Conservation (phyloP, 2,888 invertebrate genomes). For the Amiota minor region DNA sequence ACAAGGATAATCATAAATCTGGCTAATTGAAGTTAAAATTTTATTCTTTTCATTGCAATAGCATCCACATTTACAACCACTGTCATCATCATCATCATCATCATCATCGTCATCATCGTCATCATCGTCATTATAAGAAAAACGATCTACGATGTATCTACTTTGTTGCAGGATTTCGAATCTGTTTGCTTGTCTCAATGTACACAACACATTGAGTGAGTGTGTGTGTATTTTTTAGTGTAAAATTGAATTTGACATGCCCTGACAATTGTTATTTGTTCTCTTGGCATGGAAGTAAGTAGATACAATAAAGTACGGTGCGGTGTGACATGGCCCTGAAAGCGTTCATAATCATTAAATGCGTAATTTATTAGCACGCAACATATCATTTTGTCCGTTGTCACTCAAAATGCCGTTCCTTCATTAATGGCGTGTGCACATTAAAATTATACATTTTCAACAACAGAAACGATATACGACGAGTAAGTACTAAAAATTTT, state of each 20-base stretch:
- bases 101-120: conserved; percentile 29
- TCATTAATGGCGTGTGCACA: not conserved
- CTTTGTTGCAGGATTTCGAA: conserved; percentile 2
- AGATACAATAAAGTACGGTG: not conserved
- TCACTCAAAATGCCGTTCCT: not conserved
- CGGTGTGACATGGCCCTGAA: not conserved
- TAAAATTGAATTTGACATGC: conserved; percentile 67
- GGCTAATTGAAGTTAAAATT: conserved; percentile 68
- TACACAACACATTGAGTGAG: conserved; percentile 34
- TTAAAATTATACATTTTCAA: conserved; percentile 30
- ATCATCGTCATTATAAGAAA: conserved; percentile 20
- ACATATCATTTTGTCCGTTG: conserved; percentile 29
- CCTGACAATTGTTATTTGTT: conserved; percentile 20
- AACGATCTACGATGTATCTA: too few species aligned
- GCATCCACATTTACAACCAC: conserved; percentile 4
- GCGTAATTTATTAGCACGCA: conserved; percentile 43
- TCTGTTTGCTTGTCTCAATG: conserved; percentile 46
- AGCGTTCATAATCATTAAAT: conserved; percentile 60
- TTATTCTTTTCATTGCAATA: not conserved
- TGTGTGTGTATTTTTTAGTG: conserved; percentile 41
- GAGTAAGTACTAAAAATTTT: not conserved
- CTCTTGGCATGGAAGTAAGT: not conserved
- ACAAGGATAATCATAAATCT: conserved; percentile 72
- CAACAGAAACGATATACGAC: not conserved
- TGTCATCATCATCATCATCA: conserved; percentile 16